Evolutionary conservation across 2,113 vertebrate genomes (phyloP), one percentile per base, ranked within the genome.

Genomic region (Pelvicachromis taeniatus): DNA sequence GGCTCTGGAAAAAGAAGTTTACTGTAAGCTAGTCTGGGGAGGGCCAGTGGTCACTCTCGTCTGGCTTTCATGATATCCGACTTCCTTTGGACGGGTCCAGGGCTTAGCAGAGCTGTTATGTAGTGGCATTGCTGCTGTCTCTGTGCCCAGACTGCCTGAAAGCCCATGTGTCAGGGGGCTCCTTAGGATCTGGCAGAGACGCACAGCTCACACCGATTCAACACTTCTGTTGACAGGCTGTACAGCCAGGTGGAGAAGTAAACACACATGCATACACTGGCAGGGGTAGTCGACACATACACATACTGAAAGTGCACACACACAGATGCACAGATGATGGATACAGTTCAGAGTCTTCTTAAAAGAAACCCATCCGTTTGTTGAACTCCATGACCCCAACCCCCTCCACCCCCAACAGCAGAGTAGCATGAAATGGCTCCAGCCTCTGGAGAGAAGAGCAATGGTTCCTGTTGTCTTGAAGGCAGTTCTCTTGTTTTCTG

Each of bases 271-370:
- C n/a, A 84, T 38, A 65, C 61, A 3, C 52, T 29, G 2, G 17
- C 45, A 19, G 3, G 26, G 13, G n/a, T 29, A 38, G 40, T 19
- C 54, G 23, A 19, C 40, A 56, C 35, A 54, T 50, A n/a, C 14
- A 77, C 73, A 65, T 50, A 0, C 68, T 75, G 0, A 31, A 52
- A 52, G 16, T 33, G 33, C 5, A 19, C 33, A 78, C 35, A 2
- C 59, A 11, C 61, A 48, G n/a, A 26, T 2, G 50, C 84, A 29
- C 55, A 63, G 58, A 48, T 93, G 91, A 94, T 85, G 82, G 81
- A 92, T 93, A 78, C 91, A 90, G 85, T 89, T 88, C 35, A 80
- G 12, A 91, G 90, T 77, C 81, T 68, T 90, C 33, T 40, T 83
- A 89, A 94, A 93, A 94, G 80, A 65, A 73, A 33, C 33, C 81